These are phyloP conservation scores for Melikaiella ostensackeni DNA, from an alignment of 2,888 invertebrate species.

Conservation along the genomic window DNA sequence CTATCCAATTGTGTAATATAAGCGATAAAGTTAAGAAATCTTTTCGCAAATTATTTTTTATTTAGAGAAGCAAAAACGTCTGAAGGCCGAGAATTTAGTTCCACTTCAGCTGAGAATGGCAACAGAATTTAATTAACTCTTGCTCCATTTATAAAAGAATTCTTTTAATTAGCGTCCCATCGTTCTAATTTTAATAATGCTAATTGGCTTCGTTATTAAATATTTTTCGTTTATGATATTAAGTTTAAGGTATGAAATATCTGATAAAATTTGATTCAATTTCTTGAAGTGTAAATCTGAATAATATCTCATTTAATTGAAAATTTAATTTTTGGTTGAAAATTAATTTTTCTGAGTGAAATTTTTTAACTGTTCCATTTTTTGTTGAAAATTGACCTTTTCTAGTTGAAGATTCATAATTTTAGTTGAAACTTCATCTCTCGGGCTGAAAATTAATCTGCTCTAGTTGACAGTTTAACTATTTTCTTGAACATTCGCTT, in stretches of 20 bases:
- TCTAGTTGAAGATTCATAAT: too few relatives aligned
- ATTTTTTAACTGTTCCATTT: too few relatives aligned
- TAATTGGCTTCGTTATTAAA: neutral
- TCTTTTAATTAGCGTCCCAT: neutral
- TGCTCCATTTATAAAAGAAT: slow-evolving; percentile 8
- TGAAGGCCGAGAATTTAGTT: slow-evolving; percentile 13
- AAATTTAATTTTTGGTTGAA: too few relatives aligned
- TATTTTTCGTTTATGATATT: neutral
- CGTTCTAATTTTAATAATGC: neutral
- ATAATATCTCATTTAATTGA: neutral
- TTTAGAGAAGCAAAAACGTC: slow-evolving; percentile 5
- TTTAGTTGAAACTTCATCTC: too few relatives aligned
- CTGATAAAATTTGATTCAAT: neutral
- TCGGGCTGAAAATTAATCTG: too few relatives aligned
- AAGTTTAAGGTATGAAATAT: neutral
- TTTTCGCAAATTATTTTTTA: neutral
- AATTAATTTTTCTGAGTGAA: too few relatives aligned
- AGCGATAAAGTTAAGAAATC: neutral
- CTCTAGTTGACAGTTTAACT: too few relatives aligned
- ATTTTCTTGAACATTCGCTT: too few relatives aligned
- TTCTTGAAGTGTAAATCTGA: neutral
- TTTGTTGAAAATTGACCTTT: too few relatives aligned
- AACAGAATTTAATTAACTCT: slow-evolving; percentile 24
- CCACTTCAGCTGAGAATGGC: neutral
- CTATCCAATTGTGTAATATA: neutral